A percentile compares a stretch with the other conserved stretches of the same genome.
Conservation (phyloP, 1,140 invertebrate species). For the Papilio polytes region DNA sequence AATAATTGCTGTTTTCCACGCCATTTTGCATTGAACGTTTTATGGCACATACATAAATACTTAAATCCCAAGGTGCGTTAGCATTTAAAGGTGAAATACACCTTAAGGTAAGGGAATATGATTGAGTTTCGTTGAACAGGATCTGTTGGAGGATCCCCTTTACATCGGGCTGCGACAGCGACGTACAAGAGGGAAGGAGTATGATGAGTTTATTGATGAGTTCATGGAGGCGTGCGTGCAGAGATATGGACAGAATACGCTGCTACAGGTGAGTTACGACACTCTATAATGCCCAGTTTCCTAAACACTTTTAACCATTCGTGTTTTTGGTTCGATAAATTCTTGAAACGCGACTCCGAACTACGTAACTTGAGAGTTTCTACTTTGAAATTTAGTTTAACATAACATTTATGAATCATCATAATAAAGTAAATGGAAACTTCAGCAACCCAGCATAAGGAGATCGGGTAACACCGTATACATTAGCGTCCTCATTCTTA, state of each 20-base stretch:
- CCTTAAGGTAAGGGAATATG: slow-evolving; percentile 14
- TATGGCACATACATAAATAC: neutral
- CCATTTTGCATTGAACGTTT: neutral
- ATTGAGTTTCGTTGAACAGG: slow-evolving; percentile 76
- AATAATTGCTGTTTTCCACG: neutral
- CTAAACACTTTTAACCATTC: too few species aligned
- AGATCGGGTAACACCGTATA: too few species aligned
- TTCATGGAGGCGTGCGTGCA: slow-evolving; percentile 98
- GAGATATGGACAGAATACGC: slow-evolving; percentile 94
- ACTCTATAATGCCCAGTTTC: too few species aligned
- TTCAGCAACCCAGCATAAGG: too few species aligned
- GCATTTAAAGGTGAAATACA: neutral
- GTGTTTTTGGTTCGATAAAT: too few species aligned
- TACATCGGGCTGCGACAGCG: slow-evolving; percentile 97
- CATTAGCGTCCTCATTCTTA: too few species aligned
- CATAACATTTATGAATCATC: too few species aligned
- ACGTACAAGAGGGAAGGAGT: slow-evolving; percentile 93
- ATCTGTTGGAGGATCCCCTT: slow-evolving; percentile 95
- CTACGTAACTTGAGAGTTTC: too few species aligned
- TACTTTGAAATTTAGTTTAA: too few species aligned
- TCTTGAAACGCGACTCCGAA: too few species aligned
- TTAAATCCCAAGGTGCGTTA: slow-evolving; percentile 7
- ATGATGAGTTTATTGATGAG: slow-evolving; percentile 98
- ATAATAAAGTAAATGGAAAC: too few species aligned
- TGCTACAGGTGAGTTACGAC: slow-evolving; percentile 88